Base-by-base conservation (phyloP, 1,140 invertebrate genomes). In the Drosophila nikananu region DNA sequence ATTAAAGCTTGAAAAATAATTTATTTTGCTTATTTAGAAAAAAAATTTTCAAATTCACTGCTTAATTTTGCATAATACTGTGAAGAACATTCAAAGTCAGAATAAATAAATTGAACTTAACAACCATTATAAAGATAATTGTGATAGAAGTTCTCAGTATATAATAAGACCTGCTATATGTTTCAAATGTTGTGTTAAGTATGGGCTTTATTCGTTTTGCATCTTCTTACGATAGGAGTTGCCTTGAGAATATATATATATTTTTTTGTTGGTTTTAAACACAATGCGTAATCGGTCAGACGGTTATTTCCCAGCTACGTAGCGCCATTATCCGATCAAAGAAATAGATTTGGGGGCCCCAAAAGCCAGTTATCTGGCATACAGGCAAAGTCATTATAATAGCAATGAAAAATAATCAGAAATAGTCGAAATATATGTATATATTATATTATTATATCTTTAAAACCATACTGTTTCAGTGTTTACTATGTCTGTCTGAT, bases 241-340 rank as follows among this genome's bases (percentile, higher is more conserved):
- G 25, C 61, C 49, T 63, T 63, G 61, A 30, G 49, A 27, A 19
- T 39, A 13, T 13, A 13, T 5, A 13, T 37, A 13, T 13, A 32
- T 55, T 13, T 15, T n/a, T 10, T 39, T 19, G 13, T 30, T 19
- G 5, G 17, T 19, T 32, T 15, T 19, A 32, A 19, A 52, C 51
- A 32, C 27, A 52, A 52, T 52, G 27, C 27, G 32, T 37, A 39
- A 39, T 58, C 52, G 32, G 54, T 59, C 23, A 21, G 35, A 21
- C 27, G 23, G 30, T 8, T 10, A 35, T 23, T 62, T 49, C 9
- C 21, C 44, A 8, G 10, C 48, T 54, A 62, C 46, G 60, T 62
- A 62, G 35, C 19, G 35, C 51, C 61, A 39, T 39, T 57, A 63
- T 30, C n/a, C 52, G 52, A 41, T 60, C 7, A 6, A 21, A 30